Evolutionary conservation across 2,888 invertebrate species (phyloP).

Genomic region (Agrotis segetum): DNA sequence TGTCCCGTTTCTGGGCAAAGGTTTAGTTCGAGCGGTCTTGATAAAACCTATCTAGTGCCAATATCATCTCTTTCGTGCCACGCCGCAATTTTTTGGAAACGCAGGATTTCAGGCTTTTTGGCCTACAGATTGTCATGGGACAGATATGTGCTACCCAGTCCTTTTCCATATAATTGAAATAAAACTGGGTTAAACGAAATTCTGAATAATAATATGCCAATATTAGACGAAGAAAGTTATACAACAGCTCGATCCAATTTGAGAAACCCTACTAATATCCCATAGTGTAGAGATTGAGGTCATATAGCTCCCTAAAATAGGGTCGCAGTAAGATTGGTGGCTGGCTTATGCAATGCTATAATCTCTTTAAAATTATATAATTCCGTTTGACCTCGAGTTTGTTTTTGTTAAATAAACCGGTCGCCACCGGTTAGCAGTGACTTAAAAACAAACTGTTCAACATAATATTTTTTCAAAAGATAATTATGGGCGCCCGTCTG

Average conservation of each 20-base stretch:
- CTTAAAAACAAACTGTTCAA: conserved; percentile 18
- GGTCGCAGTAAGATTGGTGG: neutral
- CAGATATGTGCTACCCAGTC: too few relatives aligned
- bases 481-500: neutral
- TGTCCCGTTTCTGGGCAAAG: too few relatives aligned
- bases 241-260: conserved; percentile 9
- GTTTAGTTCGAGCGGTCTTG: too few relatives aligned
- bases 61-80: too few relatives aligned
- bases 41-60: too few relatives aligned
- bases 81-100: too few relatives aligned
- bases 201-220: neutral
- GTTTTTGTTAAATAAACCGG: conserved; percentile 12
- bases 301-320: conserved; percentile 37
- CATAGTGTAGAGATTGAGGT: conserved; percentile 20
- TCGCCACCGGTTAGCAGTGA: conserved; percentile 3
- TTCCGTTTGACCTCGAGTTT: conserved; percentile 1
- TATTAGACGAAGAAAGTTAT: neutral
- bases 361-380: conserved; percentile 6
- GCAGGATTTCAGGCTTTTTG: too few relatives aligned
- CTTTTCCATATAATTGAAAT: too few relatives aligned
- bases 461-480: neutral
- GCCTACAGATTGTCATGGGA: too few relatives aligned
- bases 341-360: conserved; percentile 9
- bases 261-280: conserved; percentile 10
- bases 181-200: too few relatives aligned